Evolutionary conservation across 2,888 invertebrate genomes (phyloP), one percentile per base, ranked within the genome.

Genomic region (Sminthurides aquaticus): DNA sequence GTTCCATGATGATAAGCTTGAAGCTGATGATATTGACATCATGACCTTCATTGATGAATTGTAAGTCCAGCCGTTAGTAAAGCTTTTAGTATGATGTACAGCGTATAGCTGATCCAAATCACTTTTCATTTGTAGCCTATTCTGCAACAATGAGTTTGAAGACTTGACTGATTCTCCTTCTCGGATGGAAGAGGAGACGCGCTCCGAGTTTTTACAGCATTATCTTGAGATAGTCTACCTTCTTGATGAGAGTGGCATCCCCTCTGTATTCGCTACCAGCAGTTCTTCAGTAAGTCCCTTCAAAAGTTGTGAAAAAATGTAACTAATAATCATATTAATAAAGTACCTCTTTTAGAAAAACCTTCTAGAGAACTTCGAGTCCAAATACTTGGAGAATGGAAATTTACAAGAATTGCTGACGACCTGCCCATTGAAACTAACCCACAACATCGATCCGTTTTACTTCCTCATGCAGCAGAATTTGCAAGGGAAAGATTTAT

Each of bases 1-100:
- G 8, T 63, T 57, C 22, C 57, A 63, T 49, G 28, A 57, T 28
- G 63, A 57, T 27, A 63, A 63, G 48, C 29, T 63, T 2, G 24
- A 34, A 20, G 63, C 63, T 1, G 63, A 63, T 49, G 63, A 63
- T 22, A 63, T 63, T 29, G 63, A 57, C 28, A 63, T 63, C 49
- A 63, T 63, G 63, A 57, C 48, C 28, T 63, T 63, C 27, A 57
- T 63, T 57, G 63, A 63, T 49, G 63, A 63, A 63, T 57, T 49
- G 63, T 63, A 49, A 43, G 62, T 56, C 20, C 5, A n/a, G 3
- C 8, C n/a, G n/a, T n/a, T n/a, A n/a, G n/a, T n/a, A n/a, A n/a
- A n/a, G n/a, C n/a, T n/a, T n/a, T n/a, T n/a, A n/a, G n/a, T n/a
- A n/a, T n/a, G n/a, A n/a, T n/a, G n/a, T n/a, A n/a, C 52, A 11